A percentile compares a stretch with the other conserved stretches of the same genome.
Evolutionary conservation across 2,113 vertebrate genomes (phyloP).

Genomic region (Pseudonaja textilis): DNA sequence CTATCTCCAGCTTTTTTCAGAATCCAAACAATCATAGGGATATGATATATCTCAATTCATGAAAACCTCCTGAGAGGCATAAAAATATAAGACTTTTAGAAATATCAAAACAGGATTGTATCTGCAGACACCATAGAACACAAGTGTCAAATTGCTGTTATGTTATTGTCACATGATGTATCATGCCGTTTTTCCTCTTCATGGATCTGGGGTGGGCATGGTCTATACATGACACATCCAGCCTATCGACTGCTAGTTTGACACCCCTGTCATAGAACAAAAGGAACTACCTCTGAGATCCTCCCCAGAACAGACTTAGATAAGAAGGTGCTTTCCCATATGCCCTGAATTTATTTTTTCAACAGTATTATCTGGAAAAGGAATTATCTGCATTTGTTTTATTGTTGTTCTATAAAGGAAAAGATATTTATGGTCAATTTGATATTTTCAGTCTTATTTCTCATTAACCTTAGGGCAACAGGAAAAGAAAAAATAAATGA

Average conservation of each 20-base stretch:
- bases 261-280: not conserved
- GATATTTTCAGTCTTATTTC: conserved; percentile 11
- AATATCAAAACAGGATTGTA: not conserved
- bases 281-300: not conserved
- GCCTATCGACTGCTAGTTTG: no score
- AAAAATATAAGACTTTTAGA: not conserved
- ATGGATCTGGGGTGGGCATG: no score
- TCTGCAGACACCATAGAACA: not conserved
- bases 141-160: no score
- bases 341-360: not conserved
- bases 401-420: conserved; percentile 32
- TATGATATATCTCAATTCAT: not conserved
- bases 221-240: no score
- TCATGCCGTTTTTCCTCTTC: no score
- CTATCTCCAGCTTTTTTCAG: not conserved
- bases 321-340: not conserved
- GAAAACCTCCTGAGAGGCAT: not conserved
- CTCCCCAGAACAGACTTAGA: not conserved
- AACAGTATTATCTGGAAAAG: not conserved
- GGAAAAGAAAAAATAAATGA: not conserved
- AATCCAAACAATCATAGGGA: not conserved
- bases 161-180: no score
- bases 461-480: conserved; percentile 36
- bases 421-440: conserved; percentile 23
- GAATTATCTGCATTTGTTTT: conserved; percentile 36